Percentiles rank a stretch among this genome's conserved stretches.
Evolutionary conservation across 2,888 invertebrate genomes (phyloP).

Genomic region (Drosophila hamatofila): DNA sequence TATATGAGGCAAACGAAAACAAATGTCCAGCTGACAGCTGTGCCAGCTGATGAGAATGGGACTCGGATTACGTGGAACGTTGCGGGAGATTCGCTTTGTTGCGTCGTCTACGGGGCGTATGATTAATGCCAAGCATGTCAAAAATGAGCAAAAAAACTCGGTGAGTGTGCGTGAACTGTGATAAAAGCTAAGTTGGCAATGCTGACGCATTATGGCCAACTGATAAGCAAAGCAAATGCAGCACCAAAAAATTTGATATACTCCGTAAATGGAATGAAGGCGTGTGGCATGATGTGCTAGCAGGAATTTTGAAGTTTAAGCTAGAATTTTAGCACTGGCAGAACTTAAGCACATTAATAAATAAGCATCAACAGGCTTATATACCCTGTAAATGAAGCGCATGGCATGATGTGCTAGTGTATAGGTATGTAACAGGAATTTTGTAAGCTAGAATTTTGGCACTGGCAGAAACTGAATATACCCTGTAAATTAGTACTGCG

Average conservation of each 20-base stretch:
- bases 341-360: not conserved
- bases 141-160: conserved; percentile 12
- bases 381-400: not conserved
- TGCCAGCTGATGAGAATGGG: conserved; percentile 19
- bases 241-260: conserved; percentile 30
- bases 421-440: not conserved
- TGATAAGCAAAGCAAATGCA: conserved; percentile 64
- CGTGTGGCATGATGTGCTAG: not conserved
- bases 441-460: not conserved
- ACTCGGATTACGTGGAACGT: conserved; percentile 33
- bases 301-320: not conserved
- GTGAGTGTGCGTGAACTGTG: conserved; percentile 20
- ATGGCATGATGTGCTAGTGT: not conserved
- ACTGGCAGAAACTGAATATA: not conserved
- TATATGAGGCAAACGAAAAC: not conserved
- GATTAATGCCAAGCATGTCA: conserved; percentile 49
- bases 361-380: not conserved
- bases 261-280: not conserved
- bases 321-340: not conserved
- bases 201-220: conserved; percentile 73
- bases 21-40: conserved; percentile 53
- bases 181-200: conserved; percentile 47
- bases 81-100: conserved; percentile 2
- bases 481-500: no score
- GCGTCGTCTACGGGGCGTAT: conserved; percentile 45